Conservation (phyloP, 2,888 invertebrate species). For the Saturnia pavonia region DNA sequence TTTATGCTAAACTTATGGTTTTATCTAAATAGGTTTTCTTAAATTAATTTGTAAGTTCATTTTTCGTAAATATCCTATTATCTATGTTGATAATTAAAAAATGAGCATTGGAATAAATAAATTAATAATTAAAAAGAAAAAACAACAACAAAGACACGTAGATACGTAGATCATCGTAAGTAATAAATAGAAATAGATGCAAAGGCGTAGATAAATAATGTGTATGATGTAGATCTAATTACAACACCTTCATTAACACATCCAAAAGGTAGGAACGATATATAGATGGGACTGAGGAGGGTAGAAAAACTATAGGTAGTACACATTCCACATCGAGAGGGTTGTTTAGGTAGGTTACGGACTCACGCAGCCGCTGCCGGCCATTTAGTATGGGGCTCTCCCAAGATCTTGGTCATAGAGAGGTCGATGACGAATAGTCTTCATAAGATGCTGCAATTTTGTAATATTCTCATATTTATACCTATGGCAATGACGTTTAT, state of each 20-base stretch:
- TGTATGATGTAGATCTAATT: conserved; percentile 21
- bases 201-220: conserved; percentile 18
- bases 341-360: conserved; percentile 52
- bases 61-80: background rate
- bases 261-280: conserved; percentile 39
- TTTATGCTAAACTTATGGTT: background rate
- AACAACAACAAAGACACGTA: conserved; percentile 15
- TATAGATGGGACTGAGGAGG: conserved; percentile 42
- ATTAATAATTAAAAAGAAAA: background rate
- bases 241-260: conserved; percentile 22
- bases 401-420: conserved; percentile 83
- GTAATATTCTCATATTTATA: conserved; percentile 80
- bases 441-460: conserved; percentile 87
- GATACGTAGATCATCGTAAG: conserved; percentile 7
- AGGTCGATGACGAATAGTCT: conserved; percentile 87
- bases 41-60: background rate
- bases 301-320: conserved; percentile 54
- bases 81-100: background rate
- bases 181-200: conserved; percentile 10
- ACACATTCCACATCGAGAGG: conserved; percentile 78
- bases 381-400: conserved; percentile 74
- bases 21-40: background rate
- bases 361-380: conserved; percentile 77
- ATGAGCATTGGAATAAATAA: background rate
- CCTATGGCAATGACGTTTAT: conserved; percentile 76